A percentile compares a stretch with the other conserved stretches of the same genome.
These are phyloP conservation scores for Tortricodes alternella DNA, from an alignment of 2,888 invertebrate genomes.

Conservation along the genomic window DNA sequence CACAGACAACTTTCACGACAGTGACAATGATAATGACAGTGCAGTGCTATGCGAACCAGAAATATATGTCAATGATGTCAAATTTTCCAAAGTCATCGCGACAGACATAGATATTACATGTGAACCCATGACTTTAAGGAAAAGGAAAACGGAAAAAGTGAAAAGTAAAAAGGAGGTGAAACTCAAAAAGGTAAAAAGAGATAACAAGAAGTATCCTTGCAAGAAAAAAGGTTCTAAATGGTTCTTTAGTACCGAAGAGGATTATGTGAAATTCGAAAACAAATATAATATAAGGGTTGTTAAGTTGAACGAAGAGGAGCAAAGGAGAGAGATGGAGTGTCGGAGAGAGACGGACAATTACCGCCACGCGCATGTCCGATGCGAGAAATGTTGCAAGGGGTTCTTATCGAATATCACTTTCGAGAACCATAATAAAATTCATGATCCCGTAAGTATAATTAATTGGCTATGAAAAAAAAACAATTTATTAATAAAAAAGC, in stretches of 20 bases:
- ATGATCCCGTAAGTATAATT: constrained; percentile 18
- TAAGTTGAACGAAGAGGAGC: constrained; percentile 31
- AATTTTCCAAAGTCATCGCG: constrained; percentile 11
- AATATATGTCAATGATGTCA: constrained; percentile 26
- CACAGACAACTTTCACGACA: background rate
- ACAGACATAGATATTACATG: constrained; percentile 26
- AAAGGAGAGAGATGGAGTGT: constrained; percentile 31
- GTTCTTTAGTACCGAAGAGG: constrained; percentile 32
- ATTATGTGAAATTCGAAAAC: constrained; percentile 31
- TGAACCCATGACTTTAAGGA: constrained; percentile 8
- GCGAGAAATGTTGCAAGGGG: constrained; percentile 27
- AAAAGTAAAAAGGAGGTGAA: constrained; percentile 4
- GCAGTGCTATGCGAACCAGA: constrained; percentile 20
- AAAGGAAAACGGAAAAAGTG: background rate
- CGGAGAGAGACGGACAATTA: constrained; percentile 25
- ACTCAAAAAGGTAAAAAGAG: constrained; percentile 15
- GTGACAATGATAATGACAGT: constrained; percentile 27
- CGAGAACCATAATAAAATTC: constrained; percentile 26
- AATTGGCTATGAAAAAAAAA: too few relatives aligned
- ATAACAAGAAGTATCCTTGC: background rate
- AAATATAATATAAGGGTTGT: constrained; percentile 31
- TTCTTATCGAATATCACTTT: constrained; percentile 24
- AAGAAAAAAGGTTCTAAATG: constrained; percentile 27
- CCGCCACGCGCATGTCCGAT: constrained; percentile 21
- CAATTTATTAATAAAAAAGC: too few relatives aligned